These are phyloP conservation scores for Neocrepidodera transversa DNA, from an alignment of 2,888 invertebrate genomes.

Conservation along the genomic window DNA sequence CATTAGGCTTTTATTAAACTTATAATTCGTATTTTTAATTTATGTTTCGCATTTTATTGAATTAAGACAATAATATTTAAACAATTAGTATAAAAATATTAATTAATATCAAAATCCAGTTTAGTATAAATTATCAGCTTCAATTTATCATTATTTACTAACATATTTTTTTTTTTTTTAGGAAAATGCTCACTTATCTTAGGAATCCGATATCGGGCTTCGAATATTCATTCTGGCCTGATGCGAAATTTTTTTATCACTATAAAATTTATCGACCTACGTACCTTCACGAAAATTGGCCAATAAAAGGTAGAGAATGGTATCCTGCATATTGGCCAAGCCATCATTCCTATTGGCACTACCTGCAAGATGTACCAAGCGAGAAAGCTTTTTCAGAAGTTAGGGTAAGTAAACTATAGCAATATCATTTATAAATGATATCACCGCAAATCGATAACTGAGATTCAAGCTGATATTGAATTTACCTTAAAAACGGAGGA, in stretches of 20 bases:
- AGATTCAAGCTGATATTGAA: no score
- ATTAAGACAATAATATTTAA: no score
- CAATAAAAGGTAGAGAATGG: slow-evolving; percentile 45
- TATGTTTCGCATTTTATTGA: no score
- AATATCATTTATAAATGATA: no score
- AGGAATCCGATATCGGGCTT: slow-evolving; percentile 46
- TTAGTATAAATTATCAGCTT: no score
- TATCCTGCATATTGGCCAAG: slow-evolving; percentile 48
- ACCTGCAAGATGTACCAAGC: slow-evolving; percentile 44
- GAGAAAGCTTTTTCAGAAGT: slow-evolving; percentile 45
- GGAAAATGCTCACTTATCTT: slow-evolving; percentile 47
- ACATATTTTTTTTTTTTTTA: slow-evolving; percentile 13
- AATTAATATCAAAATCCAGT: no score
- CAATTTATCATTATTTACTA: no score
- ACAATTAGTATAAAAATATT: no score
- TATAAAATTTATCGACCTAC: slow-evolving; percentile 49
- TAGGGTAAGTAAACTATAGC: slow-evolving; percentile 41
- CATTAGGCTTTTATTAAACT: background rate
- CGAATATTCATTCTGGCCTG: slow-evolving; percentile 49
- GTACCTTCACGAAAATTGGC: slow-evolving; percentile 46
- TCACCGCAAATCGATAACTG: no score
- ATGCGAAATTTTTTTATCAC: slow-evolving; percentile 48
- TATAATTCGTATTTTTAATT: no score
- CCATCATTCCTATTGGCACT: slow-evolving; percentile 45
- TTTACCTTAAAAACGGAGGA: no score